These are phyloP conservation scores for Stichopus chloronotus DNA, from an alignment of 35 echinoderm and acorn worm species.

Conservation along the genomic window DNA sequence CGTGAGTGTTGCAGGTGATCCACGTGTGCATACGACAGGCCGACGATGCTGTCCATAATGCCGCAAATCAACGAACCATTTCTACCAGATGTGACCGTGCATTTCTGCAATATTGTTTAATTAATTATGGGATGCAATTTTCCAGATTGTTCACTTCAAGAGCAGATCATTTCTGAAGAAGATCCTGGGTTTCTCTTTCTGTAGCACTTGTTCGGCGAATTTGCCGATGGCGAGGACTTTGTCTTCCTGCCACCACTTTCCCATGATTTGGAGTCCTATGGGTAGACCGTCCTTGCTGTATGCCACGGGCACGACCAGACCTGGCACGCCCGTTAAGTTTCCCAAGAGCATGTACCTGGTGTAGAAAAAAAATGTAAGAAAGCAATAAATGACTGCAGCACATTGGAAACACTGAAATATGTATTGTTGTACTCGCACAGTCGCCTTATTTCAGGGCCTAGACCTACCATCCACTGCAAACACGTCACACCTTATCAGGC, in stretches of 20 bases:
- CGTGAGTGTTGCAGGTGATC: too few species aligned
- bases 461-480: too few species aligned
- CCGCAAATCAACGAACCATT: too few species aligned
- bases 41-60: too few species aligned
- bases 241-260: constrained; percentile 90
- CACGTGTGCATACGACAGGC: too few species aligned
- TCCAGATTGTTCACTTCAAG: not conserved
- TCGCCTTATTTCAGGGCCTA: too few species aligned
- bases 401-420: not conserved
- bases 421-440: too few species aligned
- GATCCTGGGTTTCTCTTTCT: constrained; percentile 32
- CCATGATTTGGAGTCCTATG: constrained; percentile 87
- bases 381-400: not conserved
- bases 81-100: too few species aligned
- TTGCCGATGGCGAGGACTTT: constrained; percentile 66
- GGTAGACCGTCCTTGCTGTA: constrained; percentile 75
- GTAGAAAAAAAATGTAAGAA: not conserved
- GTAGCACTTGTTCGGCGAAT: constrained; percentile 59
- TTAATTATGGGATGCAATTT: not conserved
- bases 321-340: constrained; percentile 77
- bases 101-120: too few species aligned
- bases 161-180: constrained; percentile 51
- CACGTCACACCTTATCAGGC: too few species aligned
- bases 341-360: constrained; percentile 75
- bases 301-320: constrained; percentile 75